These are phyloP conservation scores for Pristionchus maxplancki DNA, from an alignment of 2,888 invertebrate genomes.

Conservation along the genomic window DNA sequence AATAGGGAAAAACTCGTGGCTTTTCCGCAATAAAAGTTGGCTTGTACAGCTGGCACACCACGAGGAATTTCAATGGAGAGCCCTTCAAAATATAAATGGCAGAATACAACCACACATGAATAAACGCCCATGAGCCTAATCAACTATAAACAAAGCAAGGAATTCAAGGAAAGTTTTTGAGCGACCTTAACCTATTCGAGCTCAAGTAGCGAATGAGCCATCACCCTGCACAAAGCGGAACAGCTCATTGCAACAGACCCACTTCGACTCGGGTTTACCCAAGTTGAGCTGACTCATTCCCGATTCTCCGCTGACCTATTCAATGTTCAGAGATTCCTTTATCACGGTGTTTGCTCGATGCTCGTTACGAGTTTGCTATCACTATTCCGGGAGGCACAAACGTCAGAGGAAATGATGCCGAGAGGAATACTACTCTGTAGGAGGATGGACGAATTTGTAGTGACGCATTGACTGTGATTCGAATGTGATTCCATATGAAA, in stretches of 20 bases:
- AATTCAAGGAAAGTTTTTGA: no score
- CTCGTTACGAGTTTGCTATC: conserved; percentile 3
- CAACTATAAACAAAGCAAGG: no score
- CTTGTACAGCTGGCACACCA: not conserved
- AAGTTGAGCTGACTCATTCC: not conserved
- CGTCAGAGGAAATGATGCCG: not conserved
- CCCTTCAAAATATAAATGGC: not conserved
- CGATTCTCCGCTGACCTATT: not conserved
- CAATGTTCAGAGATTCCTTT: conserved; percentile 18
- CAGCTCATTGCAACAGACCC: not conserved
- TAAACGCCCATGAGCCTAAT: no score
- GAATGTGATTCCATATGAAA: not conserved
- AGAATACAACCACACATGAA: no score
- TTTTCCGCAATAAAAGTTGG: no score
- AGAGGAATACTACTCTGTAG: not conserved
- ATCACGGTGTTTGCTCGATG: not conserved
- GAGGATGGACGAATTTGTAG: not conserved
- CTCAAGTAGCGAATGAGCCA: not conserved
- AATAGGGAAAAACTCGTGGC: no score
- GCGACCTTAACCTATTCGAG: no score
- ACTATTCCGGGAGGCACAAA: not conserved
- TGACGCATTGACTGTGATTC: not conserved
- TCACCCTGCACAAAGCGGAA: not conserved
- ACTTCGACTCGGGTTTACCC: not conserved
- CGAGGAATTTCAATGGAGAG: not conserved